Conservation (phyloP, 2,797 vertebrate species). For the Pachyuromys duprasi region DNA sequence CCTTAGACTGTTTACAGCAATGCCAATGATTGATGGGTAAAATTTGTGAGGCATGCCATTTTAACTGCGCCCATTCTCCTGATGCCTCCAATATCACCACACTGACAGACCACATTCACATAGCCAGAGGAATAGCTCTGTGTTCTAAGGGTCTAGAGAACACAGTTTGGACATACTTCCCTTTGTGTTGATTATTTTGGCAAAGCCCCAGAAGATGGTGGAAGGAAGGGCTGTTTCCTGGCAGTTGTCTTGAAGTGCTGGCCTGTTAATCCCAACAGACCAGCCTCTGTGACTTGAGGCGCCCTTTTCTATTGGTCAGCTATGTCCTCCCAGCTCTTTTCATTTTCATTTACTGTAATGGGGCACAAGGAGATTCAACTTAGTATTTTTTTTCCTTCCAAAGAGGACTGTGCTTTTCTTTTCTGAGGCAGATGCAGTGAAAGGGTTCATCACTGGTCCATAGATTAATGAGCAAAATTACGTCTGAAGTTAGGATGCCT, state of each 20-base stretch:
- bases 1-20: not conserved
- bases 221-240: not conserved
- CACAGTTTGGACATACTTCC: not conserved
- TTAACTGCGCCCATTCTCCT: not conserved
- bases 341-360: not conserved
- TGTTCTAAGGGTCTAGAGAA: not conserved
- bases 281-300: not conserved
- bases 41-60: not conserved
- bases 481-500: not conserved
- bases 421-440: not conserved
- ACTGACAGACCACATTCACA: not conserved
- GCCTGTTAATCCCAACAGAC: not conserved
- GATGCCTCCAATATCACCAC: not conserved
- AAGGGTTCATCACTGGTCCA: not conserved
- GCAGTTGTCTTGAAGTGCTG: not conserved
- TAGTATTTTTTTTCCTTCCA: not conserved
- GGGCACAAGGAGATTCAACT: not conserved
- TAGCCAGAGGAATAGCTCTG: not conserved
- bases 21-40: not conserved
- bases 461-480: not conserved
- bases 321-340: not conserved
- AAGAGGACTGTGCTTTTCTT: not conserved
- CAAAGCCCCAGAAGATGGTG: not conserved
- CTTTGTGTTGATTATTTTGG: not conserved
- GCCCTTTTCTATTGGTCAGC: not conserved